A percentile compares a stretch with the other conserved stretches of the same genome.
phyloP scores from a whole-genome alignment of 2,888 invertebrate genomes.

The Geophilus truncorum region DNA sequence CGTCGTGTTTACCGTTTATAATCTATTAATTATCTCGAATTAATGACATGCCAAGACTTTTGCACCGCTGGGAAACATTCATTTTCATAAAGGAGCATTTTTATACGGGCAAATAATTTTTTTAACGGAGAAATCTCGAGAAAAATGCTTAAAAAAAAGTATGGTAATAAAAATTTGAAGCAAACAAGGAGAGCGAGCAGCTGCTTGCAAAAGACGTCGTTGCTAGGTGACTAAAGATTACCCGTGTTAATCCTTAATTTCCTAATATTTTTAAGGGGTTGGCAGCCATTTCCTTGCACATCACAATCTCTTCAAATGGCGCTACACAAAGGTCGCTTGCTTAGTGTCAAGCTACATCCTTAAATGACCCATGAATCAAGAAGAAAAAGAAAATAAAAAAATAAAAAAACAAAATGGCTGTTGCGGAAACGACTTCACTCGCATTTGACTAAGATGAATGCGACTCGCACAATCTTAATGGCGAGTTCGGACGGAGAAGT shows the following conservation, averaged over 20 bases:
- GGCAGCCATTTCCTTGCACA: background rate
- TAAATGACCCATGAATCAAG: background rate
- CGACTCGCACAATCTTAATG: background rate
- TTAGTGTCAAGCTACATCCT: too few species aligned
- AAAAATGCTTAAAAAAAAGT: background rate
- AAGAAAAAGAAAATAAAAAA: background rate
- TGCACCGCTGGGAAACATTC: background rate
- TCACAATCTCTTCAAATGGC: background rate
- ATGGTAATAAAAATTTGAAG: background rate
- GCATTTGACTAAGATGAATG: background rate
- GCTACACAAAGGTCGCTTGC: background rate
- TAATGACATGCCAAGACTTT: background rate
- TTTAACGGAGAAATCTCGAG: too few species aligned
- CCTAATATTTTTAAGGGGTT: background rate
- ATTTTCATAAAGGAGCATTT: too few species aligned
- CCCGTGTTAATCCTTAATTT: background rate
- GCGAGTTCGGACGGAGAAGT: background rate
- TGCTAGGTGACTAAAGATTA: background rate
- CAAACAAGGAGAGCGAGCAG: too few species aligned
- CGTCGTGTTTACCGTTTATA: background rate
- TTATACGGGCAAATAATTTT: too few species aligned
- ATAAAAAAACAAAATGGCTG: background rate
- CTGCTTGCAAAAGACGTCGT: background rate
- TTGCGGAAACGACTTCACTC: background rate
- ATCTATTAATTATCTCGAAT: background rate